Conservation (phyloP, 1,140 invertebrate species). For the Venturia canescens region DNA sequence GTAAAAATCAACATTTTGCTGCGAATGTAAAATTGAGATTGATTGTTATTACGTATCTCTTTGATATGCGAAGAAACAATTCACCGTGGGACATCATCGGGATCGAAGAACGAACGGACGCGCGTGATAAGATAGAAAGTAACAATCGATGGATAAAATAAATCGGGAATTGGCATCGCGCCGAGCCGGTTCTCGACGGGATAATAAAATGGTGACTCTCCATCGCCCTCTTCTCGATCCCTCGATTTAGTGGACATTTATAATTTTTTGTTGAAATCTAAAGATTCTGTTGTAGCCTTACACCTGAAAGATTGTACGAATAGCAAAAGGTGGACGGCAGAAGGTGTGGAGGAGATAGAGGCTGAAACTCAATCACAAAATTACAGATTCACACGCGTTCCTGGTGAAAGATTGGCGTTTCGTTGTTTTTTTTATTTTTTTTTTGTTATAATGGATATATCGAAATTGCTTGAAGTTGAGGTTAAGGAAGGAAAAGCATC, state of each 20-base stretch:
- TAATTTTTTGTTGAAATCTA: neutral
- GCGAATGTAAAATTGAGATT: no score
- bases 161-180: slow-evolving; percentile 16
- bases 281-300: neutral
- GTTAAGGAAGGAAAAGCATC: slow-evolving; percentile 67
- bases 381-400: neutral
- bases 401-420: no score
- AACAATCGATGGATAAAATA: slow-evolving; percentile 12
- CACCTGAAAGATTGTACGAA: no score
- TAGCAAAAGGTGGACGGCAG: no score
- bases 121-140: neutral
- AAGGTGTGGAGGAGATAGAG: neutral
- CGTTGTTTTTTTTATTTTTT: neutral
- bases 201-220: slow-evolving; percentile 26
- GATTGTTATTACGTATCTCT: no score
- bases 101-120: no score
- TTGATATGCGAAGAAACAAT: no score
- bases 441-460: slow-evolving; percentile 71
- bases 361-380: neutral
- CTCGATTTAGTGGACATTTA: neutral
- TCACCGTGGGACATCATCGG: no score
- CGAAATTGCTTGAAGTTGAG: slow-evolving; percentile 73
- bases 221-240: neutral
- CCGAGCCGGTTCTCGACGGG: slow-evolving; percentile 7
- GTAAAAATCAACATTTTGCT: no score